A percentile compares a stretch with the other conserved stretches of the same genome.
phyloP scores from a whole-genome alignment of 2,797 vertebrate species.

The Botia almorhae region DNA sequence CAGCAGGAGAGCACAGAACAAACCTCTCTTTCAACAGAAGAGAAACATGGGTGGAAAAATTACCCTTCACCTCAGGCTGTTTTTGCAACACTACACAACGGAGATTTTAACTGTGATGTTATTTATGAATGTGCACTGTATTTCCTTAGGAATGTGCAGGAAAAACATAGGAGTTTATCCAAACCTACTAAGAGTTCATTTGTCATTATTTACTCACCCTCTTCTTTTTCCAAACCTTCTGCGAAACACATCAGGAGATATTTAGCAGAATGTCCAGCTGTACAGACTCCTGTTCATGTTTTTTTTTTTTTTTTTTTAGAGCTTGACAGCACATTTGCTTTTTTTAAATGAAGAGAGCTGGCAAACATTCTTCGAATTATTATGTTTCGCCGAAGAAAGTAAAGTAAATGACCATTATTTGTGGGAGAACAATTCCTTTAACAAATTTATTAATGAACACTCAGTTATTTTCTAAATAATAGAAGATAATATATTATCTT shows the following conservation, averaged over 20 bases:
- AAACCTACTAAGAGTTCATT: not conserved
- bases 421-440: too few relatives aligned
- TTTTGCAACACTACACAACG: not conserved
- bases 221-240: not conserved
- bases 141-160: not conserved
- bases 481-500: too few relatives aligned
- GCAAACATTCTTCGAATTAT: not conserved
- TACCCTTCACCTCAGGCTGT: not conserved
- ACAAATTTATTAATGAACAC: too few relatives aligned
- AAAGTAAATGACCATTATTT: too few relatives aligned
- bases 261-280: not conserved
- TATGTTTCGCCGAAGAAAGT: too few relatives aligned
- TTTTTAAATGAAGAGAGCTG: not conserved
- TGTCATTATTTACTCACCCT: not conserved
- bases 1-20: constrained; percentile 7
- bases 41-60: constrained; percentile 14
- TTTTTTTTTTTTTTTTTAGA: not conserved
- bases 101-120: constrained; percentile 5
- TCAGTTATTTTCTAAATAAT: too few relatives aligned
- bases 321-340: not conserved
- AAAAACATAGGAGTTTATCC: not conserved
- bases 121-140: constrained; percentile 6
- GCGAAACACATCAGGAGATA: not conserved
- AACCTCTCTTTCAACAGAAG: constrained; percentile 7
- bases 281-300: not conserved